phyloP scores from a whole-genome alignment of 2,888 invertebrate species.

The Camptogramma bilineatum region DNA sequence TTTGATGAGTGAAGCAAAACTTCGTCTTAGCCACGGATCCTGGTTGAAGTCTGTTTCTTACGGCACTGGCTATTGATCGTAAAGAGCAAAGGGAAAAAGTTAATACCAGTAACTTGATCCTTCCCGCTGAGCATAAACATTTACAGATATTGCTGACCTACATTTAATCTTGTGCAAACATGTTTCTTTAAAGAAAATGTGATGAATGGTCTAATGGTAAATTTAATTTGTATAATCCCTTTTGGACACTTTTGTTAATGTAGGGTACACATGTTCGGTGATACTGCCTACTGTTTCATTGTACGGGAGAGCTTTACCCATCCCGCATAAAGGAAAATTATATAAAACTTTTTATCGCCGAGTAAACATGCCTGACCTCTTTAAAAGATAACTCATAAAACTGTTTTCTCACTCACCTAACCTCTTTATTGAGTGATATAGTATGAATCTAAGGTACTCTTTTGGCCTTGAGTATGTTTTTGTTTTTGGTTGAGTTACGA shows the following conservation, averaged over 20 bases:
- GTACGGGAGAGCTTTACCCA: constrained; percentile 7
- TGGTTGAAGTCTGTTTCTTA: constrained; percentile 12
- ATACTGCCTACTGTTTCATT: constrained; percentile 22
- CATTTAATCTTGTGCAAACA: constrained; percentile 21
- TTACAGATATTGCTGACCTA: constrained; percentile 14
- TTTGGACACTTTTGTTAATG: constrained; percentile 25
- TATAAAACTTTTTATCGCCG: constrained; percentile 3
- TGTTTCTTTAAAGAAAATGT: constrained; percentile 23
- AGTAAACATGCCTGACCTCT: not conserved
- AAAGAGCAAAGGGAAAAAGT: constrained; percentile 20
- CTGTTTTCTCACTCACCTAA: not conserved
- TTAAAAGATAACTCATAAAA: not conserved
- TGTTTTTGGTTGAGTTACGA: not conserved
- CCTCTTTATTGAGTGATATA: not conserved
- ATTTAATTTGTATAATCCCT: constrained; percentile 29
- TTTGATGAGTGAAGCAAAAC: not conserved
- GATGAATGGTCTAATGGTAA: constrained; percentile 30
- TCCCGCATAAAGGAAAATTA: constrained; percentile 3
- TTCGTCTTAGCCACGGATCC: not conserved
- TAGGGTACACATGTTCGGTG: constrained; percentile 8
- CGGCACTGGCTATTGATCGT: constrained; percentile 24
- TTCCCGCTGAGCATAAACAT: constrained; percentile 21
- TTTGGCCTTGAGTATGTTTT: not conserved
- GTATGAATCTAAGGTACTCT: not conserved
- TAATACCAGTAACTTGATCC: constrained; percentile 15